Conservation (phyloP, 2,113 vertebrate genomes). For the Ahaetulla prasina region DNA sequence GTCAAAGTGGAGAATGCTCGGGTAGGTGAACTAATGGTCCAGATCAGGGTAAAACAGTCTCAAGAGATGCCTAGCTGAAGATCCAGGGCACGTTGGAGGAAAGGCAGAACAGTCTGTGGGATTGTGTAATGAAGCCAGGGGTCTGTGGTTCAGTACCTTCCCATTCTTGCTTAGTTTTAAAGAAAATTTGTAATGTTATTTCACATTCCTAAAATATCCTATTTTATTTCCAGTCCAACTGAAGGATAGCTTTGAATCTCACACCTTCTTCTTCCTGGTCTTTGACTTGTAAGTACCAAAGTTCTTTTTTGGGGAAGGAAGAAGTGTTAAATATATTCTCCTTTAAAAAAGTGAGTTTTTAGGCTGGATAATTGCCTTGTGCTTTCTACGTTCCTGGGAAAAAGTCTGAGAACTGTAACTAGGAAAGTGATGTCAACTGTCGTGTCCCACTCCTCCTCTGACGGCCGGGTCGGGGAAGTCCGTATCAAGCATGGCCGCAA, state of each 20-base stretch:
- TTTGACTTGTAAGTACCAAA: conserved; percentile 91
- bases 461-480: too few relatives aligned
- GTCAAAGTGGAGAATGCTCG: not conserved
- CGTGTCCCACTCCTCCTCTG: too few relatives aligned
- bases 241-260: conserved; percentile 92
- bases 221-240: conserved; percentile 84
- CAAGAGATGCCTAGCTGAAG: not conserved
- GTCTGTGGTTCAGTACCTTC: not conserved
- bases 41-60: not conserved
- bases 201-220: not conserved
- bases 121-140: not conserved
- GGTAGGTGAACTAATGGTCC: not conserved
- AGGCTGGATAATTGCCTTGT: not conserved
- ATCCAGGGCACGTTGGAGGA: not conserved
- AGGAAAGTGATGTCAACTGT: not conserved
- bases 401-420: not conserved
- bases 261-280: conserved; percentile 94
- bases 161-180: not conserved
- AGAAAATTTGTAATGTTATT: not conserved
- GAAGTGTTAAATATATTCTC: not conserved
- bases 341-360: not conserved
- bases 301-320: not conserved
- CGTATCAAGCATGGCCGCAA: too few relatives aligned
- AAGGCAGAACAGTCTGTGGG: not conserved
- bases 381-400: not conserved